Conservation (phyloP, 2,113 vertebrate genomes). For the Anarrhichthys ocellatus region DNA sequence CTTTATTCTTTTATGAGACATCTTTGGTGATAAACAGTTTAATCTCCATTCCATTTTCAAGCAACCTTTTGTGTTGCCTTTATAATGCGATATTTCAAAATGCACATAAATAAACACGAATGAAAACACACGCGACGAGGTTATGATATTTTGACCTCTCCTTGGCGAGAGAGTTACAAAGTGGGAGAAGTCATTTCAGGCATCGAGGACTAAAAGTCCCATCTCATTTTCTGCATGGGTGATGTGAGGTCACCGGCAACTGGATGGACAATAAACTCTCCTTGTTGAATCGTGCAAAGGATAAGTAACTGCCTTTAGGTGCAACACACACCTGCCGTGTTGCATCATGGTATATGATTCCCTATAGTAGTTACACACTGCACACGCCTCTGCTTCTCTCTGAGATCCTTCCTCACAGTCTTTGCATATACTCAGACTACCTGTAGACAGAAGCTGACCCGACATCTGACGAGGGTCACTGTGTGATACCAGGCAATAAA, state of each 20-base stretch:
- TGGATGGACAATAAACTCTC: neutral
- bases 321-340: neutral
- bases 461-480: conserved; percentile 21
- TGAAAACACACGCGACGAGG: neutral
- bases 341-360: neutral
- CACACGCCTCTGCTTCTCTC: neutral
- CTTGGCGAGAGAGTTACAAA: neutral
- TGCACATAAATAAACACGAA: neutral
- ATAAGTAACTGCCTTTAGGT: neutral
- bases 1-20: neutral
- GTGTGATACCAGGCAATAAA: conserved; percentile 47
- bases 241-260: neutral
- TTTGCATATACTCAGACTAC: neutral
- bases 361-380: neutral
- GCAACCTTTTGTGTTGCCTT: no score
- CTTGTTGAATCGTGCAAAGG: neutral
- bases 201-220: neutral
- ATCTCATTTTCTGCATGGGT: neutral
- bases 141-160: neutral
- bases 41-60: no score
- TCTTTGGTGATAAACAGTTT: neutral
- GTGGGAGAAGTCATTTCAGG: neutral
- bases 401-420: neutral
- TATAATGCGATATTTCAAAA: neutral
- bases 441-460: neutral